Evolutionary conservation across 2,888 invertebrate genomes (phyloP), one percentile per base, ranked within the genome.

Genomic region (Augiades crinisus): DNA sequence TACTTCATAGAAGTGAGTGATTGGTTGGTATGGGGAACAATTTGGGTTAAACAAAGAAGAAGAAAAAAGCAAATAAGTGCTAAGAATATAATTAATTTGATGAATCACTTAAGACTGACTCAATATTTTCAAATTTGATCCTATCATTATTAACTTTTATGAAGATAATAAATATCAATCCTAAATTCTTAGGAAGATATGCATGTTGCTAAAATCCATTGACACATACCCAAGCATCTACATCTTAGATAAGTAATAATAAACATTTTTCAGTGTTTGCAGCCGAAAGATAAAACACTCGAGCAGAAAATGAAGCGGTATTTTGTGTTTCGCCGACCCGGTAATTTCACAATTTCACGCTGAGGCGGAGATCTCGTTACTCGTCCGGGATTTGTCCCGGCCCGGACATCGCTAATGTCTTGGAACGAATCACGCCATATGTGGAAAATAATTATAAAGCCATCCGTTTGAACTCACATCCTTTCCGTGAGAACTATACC

Each of bases 331-430:
- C 65, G 54, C 62, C 70, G 62, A 71, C 76, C 72, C 72, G 72
- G 82, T 80, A 78, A 85, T 83, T 83, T 82, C 70, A 81, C 83
- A 86, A 88, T 88, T 88, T 88, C 88, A 88, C 85, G 88, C 78
- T 71, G 71, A 78, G 75, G 59, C 75, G 80, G 76, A 81, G 74
- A 81, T 81, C 84, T 85, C 77, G 84, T 84, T 81, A 81, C 72
- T 72, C 67, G 68, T 59, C 72, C 72, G 77, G 79, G 82, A 77
- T 81, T 77, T 70, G 61, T 71, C 66, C 72, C 74, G 63, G 68
- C 67, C 76, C 72, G 76, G 73, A 70, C 73, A 76, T 72, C 72
- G 73, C 76, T 85, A 86, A 87, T 80, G 81, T 78, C 58, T 75
- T 67, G 81, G 76, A 85, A 85, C 88, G 72, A 85, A 87, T 83